A percentile compares a stretch with the other conserved stretches of the same genome.
These are phyloP conservation scores for Trissolcus brochymenae DNA, from an alignment of 2,888 invertebrate genomes.

Conservation along the genomic window DNA sequence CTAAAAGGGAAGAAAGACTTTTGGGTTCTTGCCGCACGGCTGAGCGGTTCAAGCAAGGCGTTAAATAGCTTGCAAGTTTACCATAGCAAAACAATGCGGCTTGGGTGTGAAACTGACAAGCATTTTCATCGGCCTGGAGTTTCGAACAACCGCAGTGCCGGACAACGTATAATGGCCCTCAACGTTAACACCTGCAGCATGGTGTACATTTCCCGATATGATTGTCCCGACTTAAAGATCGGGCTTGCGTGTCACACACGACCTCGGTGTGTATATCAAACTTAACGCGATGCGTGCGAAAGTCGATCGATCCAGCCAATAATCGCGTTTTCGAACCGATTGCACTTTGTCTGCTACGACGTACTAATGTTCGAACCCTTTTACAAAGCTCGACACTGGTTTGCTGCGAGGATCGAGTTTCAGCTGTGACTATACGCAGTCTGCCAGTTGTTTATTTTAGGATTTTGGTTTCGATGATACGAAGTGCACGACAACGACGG, in stretches of 20 bases:
- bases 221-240: conserved; percentile 51
- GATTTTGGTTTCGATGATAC: conserved; percentile 28
- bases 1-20: conserved; percentile 47
- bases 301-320: conserved; percentile 55
- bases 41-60: conserved; percentile 69
- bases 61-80: conserved; percentile 74
- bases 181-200: conserved; percentile 47
- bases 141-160: conserved; percentile 20
- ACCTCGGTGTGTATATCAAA: conserved; percentile 3
- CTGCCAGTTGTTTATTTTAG: conserved; percentile 32
- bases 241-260: conserved; percentile 44
- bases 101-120: conserved; percentile 68
- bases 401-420: conserved; percentile 5
- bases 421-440: conserved; percentile 19
- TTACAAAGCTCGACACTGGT: conserved; percentile 19
- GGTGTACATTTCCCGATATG: conserved; percentile 52
- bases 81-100: conserved; percentile 71
- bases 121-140: conserved; percentile 32
- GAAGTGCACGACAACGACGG: conserved; percentile 14
- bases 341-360: conserved; percentile 52
- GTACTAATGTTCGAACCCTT: conserved; percentile 47
- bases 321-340: conserved; percentile 56
- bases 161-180: conserved; percentile 42
- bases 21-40: conserved; percentile 65
- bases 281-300: conserved; percentile 45